Evolutionary conservation across 2,797 vertebrate species (phyloP).

Genomic region (Microctenopoma stevenorrisi): DNA sequence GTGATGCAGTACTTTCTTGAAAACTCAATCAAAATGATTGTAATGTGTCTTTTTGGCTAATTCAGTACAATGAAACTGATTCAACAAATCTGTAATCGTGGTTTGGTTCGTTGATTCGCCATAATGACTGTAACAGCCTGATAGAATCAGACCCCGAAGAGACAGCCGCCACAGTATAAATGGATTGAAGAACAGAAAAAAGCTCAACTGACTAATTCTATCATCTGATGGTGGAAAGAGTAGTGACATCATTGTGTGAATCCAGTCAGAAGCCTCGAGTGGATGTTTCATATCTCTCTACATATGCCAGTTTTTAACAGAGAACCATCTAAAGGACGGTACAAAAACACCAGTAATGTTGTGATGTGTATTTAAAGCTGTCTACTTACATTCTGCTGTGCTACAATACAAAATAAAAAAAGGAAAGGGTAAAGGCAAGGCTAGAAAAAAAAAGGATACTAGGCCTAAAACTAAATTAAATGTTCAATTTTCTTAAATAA

Average conservation of each 20-base stretch:
- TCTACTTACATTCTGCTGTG: neutral
- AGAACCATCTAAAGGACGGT: neutral
- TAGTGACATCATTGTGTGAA: neutral
- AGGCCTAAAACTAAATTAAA: neutral
- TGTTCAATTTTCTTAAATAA: neutral
- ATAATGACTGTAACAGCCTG: neutral
- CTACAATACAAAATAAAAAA: neutral
- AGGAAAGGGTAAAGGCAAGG: neutral
- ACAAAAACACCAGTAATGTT: neutral
- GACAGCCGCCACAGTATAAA: neutral
- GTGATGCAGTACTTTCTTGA: neutral
- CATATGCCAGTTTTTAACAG: neutral
- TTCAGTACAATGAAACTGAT: slow-evolving; percentile 32
- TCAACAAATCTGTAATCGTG: slow-evolving; percentile 10
- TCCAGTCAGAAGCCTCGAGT: neutral
- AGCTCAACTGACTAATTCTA: neutral
- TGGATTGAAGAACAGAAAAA: neutral
- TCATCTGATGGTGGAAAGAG: neutral
- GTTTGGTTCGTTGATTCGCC: slow-evolving; percentile 16
- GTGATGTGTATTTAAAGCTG: neutral
- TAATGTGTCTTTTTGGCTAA: slow-evolving; percentile 16
- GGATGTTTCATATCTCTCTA: neutral
- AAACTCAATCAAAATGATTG: neutral
- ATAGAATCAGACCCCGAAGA: slow-evolving; percentile 2
- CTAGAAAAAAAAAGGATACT: neutral